These are phyloP conservation scores for Drosophila kurseongensis DNA, from an alignment of 1,140 invertebrate species.

Conservation along the genomic window DNA sequence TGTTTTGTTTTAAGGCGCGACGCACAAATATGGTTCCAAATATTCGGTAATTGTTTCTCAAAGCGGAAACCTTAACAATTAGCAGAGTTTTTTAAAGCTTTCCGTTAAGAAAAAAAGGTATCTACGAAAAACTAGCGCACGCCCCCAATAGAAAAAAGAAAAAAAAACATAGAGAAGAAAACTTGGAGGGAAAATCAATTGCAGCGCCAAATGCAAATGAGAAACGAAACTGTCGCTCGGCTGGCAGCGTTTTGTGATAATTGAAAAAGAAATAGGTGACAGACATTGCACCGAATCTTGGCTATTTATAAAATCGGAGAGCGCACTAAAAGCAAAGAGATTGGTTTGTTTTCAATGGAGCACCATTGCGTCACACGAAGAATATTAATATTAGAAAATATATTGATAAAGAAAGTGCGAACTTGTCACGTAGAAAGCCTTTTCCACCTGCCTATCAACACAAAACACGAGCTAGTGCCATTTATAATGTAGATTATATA, in stretches of 20 bases:
- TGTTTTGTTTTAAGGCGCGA: conserved; percentile 39
- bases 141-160: conserved; percentile 46
- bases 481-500: conserved; percentile 16
- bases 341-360: conserved; percentile 24
- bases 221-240: conserved; percentile 57
- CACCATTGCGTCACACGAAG: conserved; percentile 32
- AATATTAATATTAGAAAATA: conserved; percentile 8
- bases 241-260: conserved; percentile 58
- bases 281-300: conserved; percentile 56
- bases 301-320: conserved; percentile 60
- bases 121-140: conserved; percentile 52
- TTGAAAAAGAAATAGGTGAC: conserved; percentile 60
- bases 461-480: neutral
- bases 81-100: conserved; percentile 42
- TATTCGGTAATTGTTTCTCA: conserved; percentile 69
- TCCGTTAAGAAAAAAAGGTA: conserved; percentile 8
- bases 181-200: conserved; percentile 49
- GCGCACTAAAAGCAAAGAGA: conserved; percentile 6
- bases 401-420: conserved; percentile 4
- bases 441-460: conserved; percentile 43
- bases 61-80: conserved; percentile 75
- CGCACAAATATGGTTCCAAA: conserved; percentile 61
- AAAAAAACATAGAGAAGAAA: conserved; percentile 22
- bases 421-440: conserved; percentile 1
- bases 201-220: conserved; percentile 53